A percentile compares a stretch with the other conserved stretches of the same genome.
Evolutionary conservation across 2,888 invertebrate species (phyloP).

Genomic region (Doris montereyensis): DNA sequence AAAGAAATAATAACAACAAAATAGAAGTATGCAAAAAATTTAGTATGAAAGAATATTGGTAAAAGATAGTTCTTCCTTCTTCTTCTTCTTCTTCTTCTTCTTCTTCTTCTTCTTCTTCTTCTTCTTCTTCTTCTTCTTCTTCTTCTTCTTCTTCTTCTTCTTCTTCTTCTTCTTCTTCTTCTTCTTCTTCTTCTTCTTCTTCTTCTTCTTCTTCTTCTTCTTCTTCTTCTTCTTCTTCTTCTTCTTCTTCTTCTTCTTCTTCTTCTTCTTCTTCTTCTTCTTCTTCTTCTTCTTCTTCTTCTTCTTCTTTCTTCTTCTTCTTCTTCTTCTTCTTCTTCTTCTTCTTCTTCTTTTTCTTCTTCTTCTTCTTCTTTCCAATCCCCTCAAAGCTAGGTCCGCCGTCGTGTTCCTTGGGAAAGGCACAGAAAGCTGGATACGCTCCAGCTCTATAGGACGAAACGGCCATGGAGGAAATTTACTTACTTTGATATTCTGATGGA

Average conservation of each 20-base stretch:
- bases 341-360: background rate
- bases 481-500: too few species aligned
- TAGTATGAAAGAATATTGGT: too few species aligned
- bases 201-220: conserved; percentile 34
- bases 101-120: conserved; percentile 18
- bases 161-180: conserved; percentile 10
- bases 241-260: conserved; percentile 28
- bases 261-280: background rate
- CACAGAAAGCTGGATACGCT: too few species aligned
- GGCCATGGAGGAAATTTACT: too few species aligned
- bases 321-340: background rate
- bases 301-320: background rate
- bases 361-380: background rate
- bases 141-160: conserved; percentile 26
- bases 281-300: background rate
- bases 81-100: conserved; percentile 18
- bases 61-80: conserved; percentile 77
- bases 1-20: too few species aligned
- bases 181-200: conserved; percentile 23
- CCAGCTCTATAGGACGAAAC: too few species aligned
- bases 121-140: conserved; percentile 28
- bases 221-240: conserved; percentile 35
- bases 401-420: too few species aligned
- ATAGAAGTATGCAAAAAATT: too few species aligned
- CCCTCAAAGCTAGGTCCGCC: too few species aligned